Base-by-base conservation (phyloP, 1,140 invertebrate genomes). In the Drosophila repletoides region DNA sequence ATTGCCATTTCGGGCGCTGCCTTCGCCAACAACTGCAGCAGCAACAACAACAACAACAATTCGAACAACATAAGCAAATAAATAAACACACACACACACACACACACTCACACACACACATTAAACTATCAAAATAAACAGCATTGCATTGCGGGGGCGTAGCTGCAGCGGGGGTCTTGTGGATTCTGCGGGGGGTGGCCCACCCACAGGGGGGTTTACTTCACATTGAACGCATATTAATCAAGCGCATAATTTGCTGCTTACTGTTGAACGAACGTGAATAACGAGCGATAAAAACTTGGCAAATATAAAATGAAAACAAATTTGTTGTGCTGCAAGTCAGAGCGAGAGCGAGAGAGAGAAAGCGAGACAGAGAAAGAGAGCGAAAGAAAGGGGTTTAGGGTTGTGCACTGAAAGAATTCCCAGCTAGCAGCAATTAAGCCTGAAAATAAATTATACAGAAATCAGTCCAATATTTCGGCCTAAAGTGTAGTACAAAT, bases 221-320 rank as follows among this genome's bases (percentile, higher is more conserved):
- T 65, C 49, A 34, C 71, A 80, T 81, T 55, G 76, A 80, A 80
- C 72, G 77, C 77, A 83, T 81, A 81, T 81, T 81, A 81, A 81
- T 81, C 77, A 83, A 67, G 79, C 80, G 80, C 74, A 79, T 83
- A 86, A 83, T 83, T 83, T 74, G 58, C 64, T 60, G 40, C 45
- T 29, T 69, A 52, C 61, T 41, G 22, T 34, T 31, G 17, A 38
- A 34, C 51, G 43, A 59, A 70, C 70, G 74, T 66, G 77, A 77
- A 81, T 84, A 81, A 74, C 79, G 69, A 83, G 65, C 77, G 77
- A 83, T 83, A 83, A 83, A 84, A 83, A 83, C 73, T 83, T 84
- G 79, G 79, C 73, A 83, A 83, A 83, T 83, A 83, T 86, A 84
- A 86, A 83, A 86, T 75, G 74, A 74, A 86, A 83, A 83, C 80